Conservation (phyloP, 2,888 invertebrate species). For the Smittia sp. region DNA sequence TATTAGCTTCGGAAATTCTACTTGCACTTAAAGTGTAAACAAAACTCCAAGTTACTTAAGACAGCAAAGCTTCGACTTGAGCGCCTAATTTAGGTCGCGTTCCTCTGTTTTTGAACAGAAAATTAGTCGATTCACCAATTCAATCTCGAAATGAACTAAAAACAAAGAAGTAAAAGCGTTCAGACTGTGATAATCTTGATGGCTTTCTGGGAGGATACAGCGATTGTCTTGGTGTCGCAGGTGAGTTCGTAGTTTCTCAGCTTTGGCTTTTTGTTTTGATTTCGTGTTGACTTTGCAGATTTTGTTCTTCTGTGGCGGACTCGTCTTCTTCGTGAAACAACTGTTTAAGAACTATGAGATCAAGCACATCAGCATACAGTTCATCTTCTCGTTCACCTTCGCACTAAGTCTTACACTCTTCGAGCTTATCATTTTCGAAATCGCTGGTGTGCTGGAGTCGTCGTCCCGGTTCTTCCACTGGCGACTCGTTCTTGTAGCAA, state of each 20-base stretch:
- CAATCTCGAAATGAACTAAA: background rate
- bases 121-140: background rate
- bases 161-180: background rate
- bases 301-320: constrained; percentile 93
- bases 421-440: constrained; percentile 98
- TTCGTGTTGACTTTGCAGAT: too few relatives aligned
- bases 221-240: background rate
- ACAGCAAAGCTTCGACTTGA: too few relatives aligned
- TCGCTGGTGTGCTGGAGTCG: constrained; percentile 64
- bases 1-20: too few relatives aligned
- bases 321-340: constrained; percentile 97
- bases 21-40: too few relatives aligned
- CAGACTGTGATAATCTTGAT: background rate
- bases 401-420: constrained; percentile 98
- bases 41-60: too few relatives aligned
- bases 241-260: constrained; percentile 4
- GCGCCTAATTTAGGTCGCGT: too few relatives aligned
- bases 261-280: background rate
- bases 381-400: constrained; percentile 94
- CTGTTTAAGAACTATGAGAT: constrained; percentile 97
- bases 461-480: constrained; percentile 93
- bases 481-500: constrained; percentile 86
- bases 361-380: constrained; percentile 87
- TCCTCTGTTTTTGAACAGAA: too few relatives aligned
- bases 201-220: constrained; percentile 1